Base-by-base conservation (phyloP, 2,797 vertebrate species). In the Hippocampus kuda region DNA sequence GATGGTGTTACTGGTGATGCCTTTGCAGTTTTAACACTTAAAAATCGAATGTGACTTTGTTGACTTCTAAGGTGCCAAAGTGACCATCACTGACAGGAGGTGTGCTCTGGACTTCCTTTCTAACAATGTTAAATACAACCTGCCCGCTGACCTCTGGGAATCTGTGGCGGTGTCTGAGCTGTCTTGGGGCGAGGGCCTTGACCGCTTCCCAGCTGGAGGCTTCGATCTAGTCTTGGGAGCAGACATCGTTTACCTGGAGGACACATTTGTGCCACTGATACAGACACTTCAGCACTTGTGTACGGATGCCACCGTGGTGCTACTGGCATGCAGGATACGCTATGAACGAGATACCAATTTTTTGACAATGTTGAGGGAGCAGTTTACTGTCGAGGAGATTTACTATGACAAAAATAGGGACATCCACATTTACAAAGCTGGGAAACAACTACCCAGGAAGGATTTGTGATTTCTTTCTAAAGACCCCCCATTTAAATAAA, bases 231-330 rank as follows among this genome's bases (percentile, higher is more conserved):
- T 98, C 20, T 85, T 99, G 65, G 97, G 96, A 48, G 95, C 96
- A 0, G 97, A 98, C 86, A 94, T 99, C 0, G 87, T 99, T 56
- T 99, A 99, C 84, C 87, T 99, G 84, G 95, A 97, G 85, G 94
- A 98, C 82, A 97, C 95, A 0, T 98, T 99, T 63, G 74, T 73
- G 8, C 89, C 91, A 1, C 91, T 99, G 74, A 90, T 98, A 71
- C 82, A 79, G 67, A 98, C 96, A 0, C 77, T 99, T 82, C 88
- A 93, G 66, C 87, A 99, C 80, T 81, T 99, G 71, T 93, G 94
- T 76, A 90, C 92, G 0, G 88, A 88, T 51, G 24, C 41, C 30
- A 89, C 93, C 0, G 77, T 89, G 72, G 87, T 97, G 57, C 71
- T 99, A 5, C 87, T 99, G 72, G 90, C 96, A 41, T 98, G 95